These are phyloP conservation scores for Passer montanus DNA, from an alignment of 2,113 vertebrate genomes.

Conservation along the genomic window DNA sequence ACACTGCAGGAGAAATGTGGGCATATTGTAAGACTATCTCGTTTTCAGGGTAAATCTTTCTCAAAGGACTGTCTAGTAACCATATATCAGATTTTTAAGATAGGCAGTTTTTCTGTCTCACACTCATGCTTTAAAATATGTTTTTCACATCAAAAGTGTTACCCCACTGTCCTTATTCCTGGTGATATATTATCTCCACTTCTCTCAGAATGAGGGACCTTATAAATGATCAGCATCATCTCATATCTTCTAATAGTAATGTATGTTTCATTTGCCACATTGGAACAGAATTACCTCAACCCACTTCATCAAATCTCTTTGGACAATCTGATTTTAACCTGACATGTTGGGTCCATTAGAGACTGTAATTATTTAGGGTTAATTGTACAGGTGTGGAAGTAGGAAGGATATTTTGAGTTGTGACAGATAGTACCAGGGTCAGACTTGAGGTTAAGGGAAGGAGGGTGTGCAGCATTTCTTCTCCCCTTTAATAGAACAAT, in stretches of 20 bases:
- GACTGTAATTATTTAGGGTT: conserved; percentile 49
- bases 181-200: not conserved
- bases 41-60: not conserved
- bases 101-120: not conserved
- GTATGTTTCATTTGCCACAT: conserved; percentile 23
- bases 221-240: conserved; percentile 12
- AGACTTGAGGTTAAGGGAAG: conserved; percentile 13
- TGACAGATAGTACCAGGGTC: conserved; percentile 19
- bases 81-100: not conserved
- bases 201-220: not conserved
- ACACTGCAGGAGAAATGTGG: not conserved
- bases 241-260: conserved; percentile 22
- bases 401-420: conserved; percentile 12
- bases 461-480: not conserved
- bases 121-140: not conserved
- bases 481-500: conserved; percentile 52
- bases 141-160: not conserved
- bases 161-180: not conserved
- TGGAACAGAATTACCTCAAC: conserved; percentile 57
- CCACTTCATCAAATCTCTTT: conserved; percentile 41
- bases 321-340: conserved; percentile 36
- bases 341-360: conserved; percentile 39
- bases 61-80: not conserved
- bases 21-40: not conserved
- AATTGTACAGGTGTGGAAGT: conserved; percentile 29